phyloP scores from a whole-genome alignment of 2,797 vertebrate species.

The Danio aesculapii region DNA sequence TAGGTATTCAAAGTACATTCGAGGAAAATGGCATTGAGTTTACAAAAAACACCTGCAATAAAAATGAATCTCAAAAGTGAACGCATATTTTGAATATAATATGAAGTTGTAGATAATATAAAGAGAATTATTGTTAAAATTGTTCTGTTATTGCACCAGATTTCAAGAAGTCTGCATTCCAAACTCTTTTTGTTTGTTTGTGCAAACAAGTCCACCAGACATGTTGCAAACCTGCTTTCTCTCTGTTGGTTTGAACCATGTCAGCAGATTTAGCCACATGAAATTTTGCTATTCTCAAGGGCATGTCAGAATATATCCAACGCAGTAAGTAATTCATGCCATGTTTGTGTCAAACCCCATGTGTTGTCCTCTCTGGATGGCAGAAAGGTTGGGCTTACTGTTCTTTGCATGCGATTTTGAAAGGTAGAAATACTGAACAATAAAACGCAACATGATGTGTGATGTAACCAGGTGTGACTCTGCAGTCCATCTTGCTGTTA shows the following conservation, averaged over 20 bases:
- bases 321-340: conserved; percentile 46
- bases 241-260: conserved; percentile 12
- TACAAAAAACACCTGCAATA: no score
- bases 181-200: neutral
- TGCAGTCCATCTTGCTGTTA: conserved; percentile 22
- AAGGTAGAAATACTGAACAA: conserved; percentile 9
- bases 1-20: no score
- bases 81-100: no score
- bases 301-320: conserved; percentile 45
- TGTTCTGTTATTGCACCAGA: neutral
- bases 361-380: conserved; percentile 12
- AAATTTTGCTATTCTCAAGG: conserved; percentile 41
- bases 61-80: no score
- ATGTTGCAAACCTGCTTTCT: conserved; percentile 10
- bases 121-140: no score
- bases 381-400: conserved; percentile 18
- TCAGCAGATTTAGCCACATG: conserved; percentile 42
- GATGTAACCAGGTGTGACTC: conserved; percentile 3
- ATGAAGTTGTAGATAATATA: no score
- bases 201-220: conserved; percentile 23
- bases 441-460: conserved; percentile 28
- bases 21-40: no score
- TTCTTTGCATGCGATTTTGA: conserved; percentile 9
- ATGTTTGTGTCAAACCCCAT: conserved; percentile 37
- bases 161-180: conserved; percentile 1